These are phyloP conservation scores for Bactericera cockerelli DNA, from an alignment of 1,140 invertebrate species.

Conservation along the genomic window DNA sequence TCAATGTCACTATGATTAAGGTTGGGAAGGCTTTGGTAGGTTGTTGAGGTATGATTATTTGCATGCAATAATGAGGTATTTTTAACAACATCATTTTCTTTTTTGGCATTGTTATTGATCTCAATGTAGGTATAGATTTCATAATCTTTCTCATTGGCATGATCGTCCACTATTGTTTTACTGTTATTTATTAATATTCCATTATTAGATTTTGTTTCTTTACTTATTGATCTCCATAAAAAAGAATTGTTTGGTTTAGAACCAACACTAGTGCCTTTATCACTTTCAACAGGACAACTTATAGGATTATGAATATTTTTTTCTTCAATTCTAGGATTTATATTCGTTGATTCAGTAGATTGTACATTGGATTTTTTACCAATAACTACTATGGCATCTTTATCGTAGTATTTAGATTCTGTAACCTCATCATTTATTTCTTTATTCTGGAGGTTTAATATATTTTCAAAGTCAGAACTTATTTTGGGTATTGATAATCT, in stretches of 20 bases:
- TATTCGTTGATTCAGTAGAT: not conserved
- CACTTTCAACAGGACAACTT: too few species aligned
- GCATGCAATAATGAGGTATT: not conserved
- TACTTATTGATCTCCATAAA: not conserved
- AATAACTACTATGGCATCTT: not conserved
- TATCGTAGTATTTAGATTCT: not conserved
- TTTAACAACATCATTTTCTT: not conserved
- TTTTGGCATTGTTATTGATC: not conserved
- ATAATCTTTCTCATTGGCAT: not conserved
- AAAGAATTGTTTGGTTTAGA: not conserved
- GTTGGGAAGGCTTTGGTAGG: not conserved
- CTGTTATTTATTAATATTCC: not conserved
- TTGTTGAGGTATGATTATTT: not conserved
- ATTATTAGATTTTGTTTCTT: not conserved
- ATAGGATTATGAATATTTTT: not conserved
- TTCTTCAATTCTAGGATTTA: not conserved
- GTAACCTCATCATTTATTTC: not conserved
- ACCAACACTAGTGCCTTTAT: too few species aligned
- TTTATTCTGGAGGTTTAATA: not conserved
- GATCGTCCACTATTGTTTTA: not conserved
- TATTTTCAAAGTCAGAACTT: not conserved
- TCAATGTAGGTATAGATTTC: constrained; percentile 3
- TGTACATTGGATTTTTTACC: not conserved
- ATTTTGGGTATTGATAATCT: constrained; percentile 1
- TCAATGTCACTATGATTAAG: not conserved